Evolutionary conservation across 2,113 vertebrate species (phyloP).

Genomic region (Leuciscus idus): DNA sequence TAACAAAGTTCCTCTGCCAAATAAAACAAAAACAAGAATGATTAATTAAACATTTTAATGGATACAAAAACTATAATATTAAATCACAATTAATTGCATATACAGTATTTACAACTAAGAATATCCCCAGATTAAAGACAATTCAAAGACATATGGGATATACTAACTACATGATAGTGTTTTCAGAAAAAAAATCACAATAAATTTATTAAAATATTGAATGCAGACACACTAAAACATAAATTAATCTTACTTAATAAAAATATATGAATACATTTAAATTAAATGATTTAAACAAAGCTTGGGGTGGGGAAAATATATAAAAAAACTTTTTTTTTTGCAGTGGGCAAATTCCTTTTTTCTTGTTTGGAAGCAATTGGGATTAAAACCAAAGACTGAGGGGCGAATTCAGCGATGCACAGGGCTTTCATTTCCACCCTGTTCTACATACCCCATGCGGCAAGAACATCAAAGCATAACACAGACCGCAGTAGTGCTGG

Average conservation of each 20-base stretch:
- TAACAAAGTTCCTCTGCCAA: neutral
- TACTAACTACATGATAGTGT: neutral
- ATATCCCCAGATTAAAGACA: neutral
- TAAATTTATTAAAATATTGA: neutral
- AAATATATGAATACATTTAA: neutral
- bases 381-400: conserved; percentile 39
- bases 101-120: neutral
- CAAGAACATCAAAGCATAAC: conserved; percentile 53
- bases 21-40: neutral
- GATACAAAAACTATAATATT: neutral
- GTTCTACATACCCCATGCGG: conserved; percentile 50
- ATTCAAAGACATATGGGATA: neutral
- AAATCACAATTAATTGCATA: neutral
- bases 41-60: neutral
- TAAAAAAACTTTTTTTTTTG: neutral
- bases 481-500: conserved; percentile 49
- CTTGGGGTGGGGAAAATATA: neutral
- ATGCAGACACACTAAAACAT: neutral
- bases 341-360: conserved; percentile 7
- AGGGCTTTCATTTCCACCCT: conserved; percentile 43
- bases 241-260: neutral
- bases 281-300: neutral
- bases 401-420: conserved; percentile 15
- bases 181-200: neutral
- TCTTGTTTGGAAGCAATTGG: conserved; percentile 31